These are phyloP conservation scores for Callorhinus ursinus DNA, from an alignment of 2,113 vertebrate genomes.

Conservation along the genomic window DNA sequence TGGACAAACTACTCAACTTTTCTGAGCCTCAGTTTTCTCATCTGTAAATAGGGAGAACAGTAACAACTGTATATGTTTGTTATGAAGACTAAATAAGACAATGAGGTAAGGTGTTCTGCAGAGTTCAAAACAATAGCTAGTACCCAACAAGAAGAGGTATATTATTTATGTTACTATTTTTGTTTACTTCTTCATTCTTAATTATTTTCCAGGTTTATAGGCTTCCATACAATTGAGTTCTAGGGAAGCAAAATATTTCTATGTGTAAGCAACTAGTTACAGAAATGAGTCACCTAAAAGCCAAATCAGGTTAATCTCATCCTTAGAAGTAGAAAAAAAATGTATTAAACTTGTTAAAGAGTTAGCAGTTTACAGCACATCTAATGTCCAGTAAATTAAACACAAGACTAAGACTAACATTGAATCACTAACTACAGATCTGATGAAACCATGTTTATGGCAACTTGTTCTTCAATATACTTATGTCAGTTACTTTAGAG, in stretches of 20 bases:
- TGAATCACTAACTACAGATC: not conserved
- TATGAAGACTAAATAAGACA: not conserved
- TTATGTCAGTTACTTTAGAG: not conserved
- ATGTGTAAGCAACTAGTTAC: not conserved
- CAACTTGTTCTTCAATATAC: not conserved
- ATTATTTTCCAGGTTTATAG: not conserved
- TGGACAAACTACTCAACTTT: not conserved
- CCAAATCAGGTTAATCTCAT: not conserved
- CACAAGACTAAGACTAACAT: not conserved
- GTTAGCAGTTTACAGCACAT: not conserved
- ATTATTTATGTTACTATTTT: not conserved
- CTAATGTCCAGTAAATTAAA: not conserved
- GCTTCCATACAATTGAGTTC: not conserved
- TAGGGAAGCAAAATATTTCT: constrained; percentile 16
- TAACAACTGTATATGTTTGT: not conserved
- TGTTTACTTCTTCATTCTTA: not conserved
- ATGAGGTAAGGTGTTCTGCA: not conserved
- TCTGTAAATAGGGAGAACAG: not conserved
- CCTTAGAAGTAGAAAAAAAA: not conserved
- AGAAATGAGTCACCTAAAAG: not conserved
- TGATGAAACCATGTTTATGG: not conserved
- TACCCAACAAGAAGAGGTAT: not conserved
- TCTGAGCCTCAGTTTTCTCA: not conserved
- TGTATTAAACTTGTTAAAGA: not conserved
- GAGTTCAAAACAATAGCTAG: not conserved